phyloP scores from a whole-genome alignment of 2,888 invertebrate genomes.

The Limenitis camilla region DNA sequence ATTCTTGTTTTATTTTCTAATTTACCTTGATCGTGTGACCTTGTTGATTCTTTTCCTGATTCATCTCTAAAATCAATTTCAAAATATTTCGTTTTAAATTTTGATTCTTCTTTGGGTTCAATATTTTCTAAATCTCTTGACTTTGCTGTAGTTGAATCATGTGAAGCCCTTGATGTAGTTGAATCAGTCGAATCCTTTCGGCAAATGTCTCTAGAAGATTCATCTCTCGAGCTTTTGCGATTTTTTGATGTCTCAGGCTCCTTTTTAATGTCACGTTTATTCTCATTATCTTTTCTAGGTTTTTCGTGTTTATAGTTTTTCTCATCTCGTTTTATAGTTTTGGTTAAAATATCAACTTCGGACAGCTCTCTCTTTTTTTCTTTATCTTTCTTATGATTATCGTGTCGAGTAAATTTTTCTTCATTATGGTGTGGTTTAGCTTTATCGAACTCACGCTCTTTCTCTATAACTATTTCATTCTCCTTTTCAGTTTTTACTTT shows the following conservation, averaged over 20 bases:
- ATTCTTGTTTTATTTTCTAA: constrained; percentile 36
- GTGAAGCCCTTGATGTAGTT: constrained; percentile 60
- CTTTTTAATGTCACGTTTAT: constrained; percentile 62
- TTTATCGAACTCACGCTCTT: constrained; percentile 49
- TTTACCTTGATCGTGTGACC: constrained; percentile 31
- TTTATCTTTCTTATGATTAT: constrained; percentile 66
- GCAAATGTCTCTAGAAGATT: constrained; percentile 53
- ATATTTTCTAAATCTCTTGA: constrained; percentile 50
- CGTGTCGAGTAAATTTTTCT: constrained; percentile 58
- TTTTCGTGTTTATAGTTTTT: constrained; percentile 60
- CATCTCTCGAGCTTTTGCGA: constrained; percentile 63
- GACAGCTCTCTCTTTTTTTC: constrained; percentile 51
- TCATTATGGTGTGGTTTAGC: constrained; percentile 47
- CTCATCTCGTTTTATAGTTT: constrained; percentile 56
- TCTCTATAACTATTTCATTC: constrained; percentile 41
- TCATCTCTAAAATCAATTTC: constrained; percentile 68
- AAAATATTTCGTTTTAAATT: constrained; percentile 49
- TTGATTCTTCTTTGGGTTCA: constrained; percentile 56
- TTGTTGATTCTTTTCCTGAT: constrained; percentile 59
- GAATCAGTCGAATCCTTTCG: constrained; percentile 72
- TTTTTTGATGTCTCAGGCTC: constrained; percentile 51
- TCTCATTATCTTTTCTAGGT: constrained; percentile 54
- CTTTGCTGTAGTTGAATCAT: constrained; percentile 50
- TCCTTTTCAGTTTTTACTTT: constrained; percentile 44
- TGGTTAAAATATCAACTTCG: constrained; percentile 37